Base-by-base conservation (phyloP, 2,113 vertebrate species). In the Morone saxatilis region DNA sequence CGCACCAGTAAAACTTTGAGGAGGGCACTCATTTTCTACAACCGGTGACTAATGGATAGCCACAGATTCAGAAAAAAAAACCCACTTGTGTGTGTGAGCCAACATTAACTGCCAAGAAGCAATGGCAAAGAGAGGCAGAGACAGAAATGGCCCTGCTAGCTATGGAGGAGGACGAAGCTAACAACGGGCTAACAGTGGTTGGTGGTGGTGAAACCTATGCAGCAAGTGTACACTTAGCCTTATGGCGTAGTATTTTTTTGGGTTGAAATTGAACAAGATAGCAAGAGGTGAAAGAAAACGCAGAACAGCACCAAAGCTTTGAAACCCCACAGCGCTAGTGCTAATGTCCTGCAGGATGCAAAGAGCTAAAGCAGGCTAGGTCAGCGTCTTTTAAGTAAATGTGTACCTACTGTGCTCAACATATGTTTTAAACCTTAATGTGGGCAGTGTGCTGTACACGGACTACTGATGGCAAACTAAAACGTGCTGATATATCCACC, bases 21-120 rank as follows among this genome's bases (percentile, higher is more conserved):
- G 31, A 22, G 36, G n/a, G 41, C 73, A 70, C 69, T 54, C 54
- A 62, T 78, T 81, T 66, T 65, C 51, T 61, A 41, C 82, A 54
- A 66, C 45, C 54, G 76, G 5, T 78, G 76, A 85, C 57, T 71
- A 67, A 86, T 69, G 22, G 66, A 65, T 53, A 66, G 47, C 67
- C 59, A 75, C 84, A 75, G n/a, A 76, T 25, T 78, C 20, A 6
- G 22, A 80, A 80, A 75, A 40, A 47, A 60, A 63, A 25, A 25
- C n/a, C n/a, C 65, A 20, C 48, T 71, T 36, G 56, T 7, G 61
- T 72, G 50, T 84, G 84, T 59, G 54, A 88, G 77, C 69, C 78
- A 85, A 80, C 60, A 83, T 51, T 11, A 68, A 78, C 76, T 80
- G 88, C 86, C 88, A 89, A 85, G 81, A 88, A 76, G 53, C 14